Conservation (phyloP, 1,140 invertebrate genomes). For the Scylla paramamosain region DNA sequence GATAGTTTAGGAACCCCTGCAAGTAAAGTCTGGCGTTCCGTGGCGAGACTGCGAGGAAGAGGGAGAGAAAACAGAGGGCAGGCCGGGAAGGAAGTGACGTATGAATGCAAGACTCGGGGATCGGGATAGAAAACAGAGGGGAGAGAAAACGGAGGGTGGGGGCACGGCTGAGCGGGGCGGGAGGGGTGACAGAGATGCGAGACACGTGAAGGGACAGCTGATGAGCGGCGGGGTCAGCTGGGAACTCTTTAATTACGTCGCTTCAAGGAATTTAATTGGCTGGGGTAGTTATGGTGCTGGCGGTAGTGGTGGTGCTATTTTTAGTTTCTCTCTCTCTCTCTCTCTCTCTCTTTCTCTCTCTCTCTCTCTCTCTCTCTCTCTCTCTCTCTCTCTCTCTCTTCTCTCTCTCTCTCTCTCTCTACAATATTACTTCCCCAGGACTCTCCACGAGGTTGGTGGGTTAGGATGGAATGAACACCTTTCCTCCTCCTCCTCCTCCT, state of each 20-base stretch:
- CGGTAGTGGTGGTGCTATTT: background rate
- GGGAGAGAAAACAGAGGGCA: slow-evolving; percentile 38
- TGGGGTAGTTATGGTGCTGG: background rate
- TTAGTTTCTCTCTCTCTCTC: no score
- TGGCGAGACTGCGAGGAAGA: background rate
- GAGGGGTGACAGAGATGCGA: background rate
- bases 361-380: no score
- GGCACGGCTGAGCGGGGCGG: background rate
- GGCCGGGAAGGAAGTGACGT: background rate
- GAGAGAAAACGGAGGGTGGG: background rate
- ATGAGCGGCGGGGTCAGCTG: background rate
- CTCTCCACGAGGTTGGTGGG: no score
- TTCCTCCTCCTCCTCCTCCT: background rate
- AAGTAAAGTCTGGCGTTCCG: no score
- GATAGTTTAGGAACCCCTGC: background rate
- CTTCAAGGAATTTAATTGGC: background rate
- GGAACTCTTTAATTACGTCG: background rate
- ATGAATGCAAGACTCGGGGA: background rate
- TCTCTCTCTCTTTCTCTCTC: no score
- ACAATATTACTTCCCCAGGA: no score
- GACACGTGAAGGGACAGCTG: background rate
- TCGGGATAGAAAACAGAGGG: background rate
- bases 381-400: no score
- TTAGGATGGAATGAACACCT: no score
- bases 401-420: background rate